Evolutionary conservation across 2,113 vertebrate species (phyloP).

Genomic region (Psilopogon haemacephalus): DNA sequence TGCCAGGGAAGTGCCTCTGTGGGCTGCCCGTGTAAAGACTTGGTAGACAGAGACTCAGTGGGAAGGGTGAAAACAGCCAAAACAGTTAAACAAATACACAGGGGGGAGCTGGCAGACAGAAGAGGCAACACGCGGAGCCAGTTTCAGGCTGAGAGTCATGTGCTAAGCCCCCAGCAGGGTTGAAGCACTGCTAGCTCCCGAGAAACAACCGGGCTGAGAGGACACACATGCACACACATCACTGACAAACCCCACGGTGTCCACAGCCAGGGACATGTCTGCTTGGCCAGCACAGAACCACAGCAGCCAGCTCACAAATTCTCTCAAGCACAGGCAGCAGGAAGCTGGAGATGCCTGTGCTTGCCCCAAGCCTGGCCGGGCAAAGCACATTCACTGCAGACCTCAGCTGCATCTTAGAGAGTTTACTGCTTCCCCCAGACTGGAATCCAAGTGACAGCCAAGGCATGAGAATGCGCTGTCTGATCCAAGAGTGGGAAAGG

Average conservation of each 20-base stretch:
- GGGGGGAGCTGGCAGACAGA: constrained; percentile 46
- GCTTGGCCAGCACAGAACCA: neutral
- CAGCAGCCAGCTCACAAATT: neutral
- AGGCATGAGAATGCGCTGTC: neutral
- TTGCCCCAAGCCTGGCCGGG: accelerated
- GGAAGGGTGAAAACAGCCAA: constrained; percentile 16
- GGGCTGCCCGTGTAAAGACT: neutral
- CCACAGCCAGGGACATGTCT: neutral
- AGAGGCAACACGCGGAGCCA: neutral
- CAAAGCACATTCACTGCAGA: neutral
- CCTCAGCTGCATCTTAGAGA: neutral
- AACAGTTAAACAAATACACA: constrained; percentile 54
- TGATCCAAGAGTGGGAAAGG: neutral
- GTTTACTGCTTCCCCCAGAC: neutral
- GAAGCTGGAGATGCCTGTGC: neutral
- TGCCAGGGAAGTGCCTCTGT: neutral
- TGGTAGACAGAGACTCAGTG: neutral
- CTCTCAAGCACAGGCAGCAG: neutral
- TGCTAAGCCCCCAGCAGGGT: constrained; percentile 23
- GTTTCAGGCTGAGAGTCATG: constrained; percentile 39
- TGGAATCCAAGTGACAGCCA: neutral
- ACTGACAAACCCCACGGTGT: neutral
- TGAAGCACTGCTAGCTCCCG: neutral
- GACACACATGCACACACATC: neutral
- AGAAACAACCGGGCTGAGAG: neutral